Conservation (phyloP, 2,888 invertebrate species). For the Coenonympha arcania region DNA sequence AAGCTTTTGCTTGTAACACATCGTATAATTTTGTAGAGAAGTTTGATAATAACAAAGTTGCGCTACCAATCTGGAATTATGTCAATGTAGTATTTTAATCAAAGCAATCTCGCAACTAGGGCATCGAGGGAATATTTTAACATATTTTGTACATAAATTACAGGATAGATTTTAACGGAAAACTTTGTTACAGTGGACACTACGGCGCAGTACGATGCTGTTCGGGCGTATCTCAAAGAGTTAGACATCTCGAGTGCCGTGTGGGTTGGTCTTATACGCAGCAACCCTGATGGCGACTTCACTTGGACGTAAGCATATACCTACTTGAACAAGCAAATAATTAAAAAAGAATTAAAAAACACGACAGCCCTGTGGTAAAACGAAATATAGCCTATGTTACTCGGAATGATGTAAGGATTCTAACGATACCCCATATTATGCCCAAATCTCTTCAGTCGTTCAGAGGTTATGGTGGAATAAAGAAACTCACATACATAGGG, state of each 20-base stretch:
- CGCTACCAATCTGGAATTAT: not conserved
- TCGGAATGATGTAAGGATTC: too few relatives aligned
- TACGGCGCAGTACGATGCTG: conserved; percentile 84
- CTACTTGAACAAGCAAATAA: too few relatives aligned
- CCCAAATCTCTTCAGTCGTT: too few relatives aligned
- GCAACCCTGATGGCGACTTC: conserved; percentile 80
- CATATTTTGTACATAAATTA: not conserved
- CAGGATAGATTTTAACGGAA: not conserved
- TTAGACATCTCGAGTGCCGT: conserved; percentile 83
- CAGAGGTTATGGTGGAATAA: too few relatives aligned
- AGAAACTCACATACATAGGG: too few relatives aligned
- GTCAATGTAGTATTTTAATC: not conserved
- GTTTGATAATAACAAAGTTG: not conserved
- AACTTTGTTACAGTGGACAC: conserved; percentile 77
- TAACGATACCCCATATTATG: too few relatives aligned
- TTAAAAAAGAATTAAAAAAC: too few relatives aligned
- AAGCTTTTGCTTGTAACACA: too few relatives aligned
- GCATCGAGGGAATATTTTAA: not conserved
- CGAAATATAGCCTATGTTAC: too few relatives aligned
- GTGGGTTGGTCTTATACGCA: conserved; percentile 85
- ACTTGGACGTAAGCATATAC: conserved; percentile 89
- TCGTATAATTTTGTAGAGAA: too few relatives aligned
- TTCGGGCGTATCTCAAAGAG: conserved; percentile 83
- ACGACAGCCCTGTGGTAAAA: too few relatives aligned
- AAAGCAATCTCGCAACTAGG: not conserved